A percentile compares a stretch with the other conserved stretches of the same genome.
phyloP scores from a whole-genome alignment of 2,113 vertebrate species.

The Ctenomys sociabilis region DNA sequence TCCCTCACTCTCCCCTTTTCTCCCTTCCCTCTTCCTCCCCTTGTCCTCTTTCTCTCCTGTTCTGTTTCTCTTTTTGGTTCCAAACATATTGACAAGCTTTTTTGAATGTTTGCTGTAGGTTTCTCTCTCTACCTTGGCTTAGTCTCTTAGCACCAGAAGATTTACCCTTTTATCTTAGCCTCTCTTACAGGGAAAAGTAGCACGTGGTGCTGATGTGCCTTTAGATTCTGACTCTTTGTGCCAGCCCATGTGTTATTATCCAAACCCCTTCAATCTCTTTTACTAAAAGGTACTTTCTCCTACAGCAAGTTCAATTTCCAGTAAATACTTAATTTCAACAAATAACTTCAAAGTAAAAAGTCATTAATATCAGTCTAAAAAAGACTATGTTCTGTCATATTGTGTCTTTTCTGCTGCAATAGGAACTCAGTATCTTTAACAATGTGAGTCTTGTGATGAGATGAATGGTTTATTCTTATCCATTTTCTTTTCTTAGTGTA shows the following conservation, averaged over 20 bases:
- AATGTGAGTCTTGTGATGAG: background rate
- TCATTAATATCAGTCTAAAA: background rate
- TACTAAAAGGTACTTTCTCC: background rate
- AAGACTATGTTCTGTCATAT: background rate
- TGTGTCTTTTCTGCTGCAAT: conserved; percentile 10
- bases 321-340: conserved; percentile 9
- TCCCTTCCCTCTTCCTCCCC: no score
- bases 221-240: background rate
- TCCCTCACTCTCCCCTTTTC: no score
- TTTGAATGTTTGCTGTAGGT: background rate
- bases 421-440: background rate
- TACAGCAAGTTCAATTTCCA: background rate
- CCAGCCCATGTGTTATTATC: background rate
- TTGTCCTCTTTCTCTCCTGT: background rate
- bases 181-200: background rate
- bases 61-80: background rate
- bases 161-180: background rate
- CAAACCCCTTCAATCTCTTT: conserved; percentile 20
- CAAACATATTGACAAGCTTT: background rate
- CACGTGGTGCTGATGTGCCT: background rate
- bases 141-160: background rate
- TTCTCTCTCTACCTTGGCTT: background rate
- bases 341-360: background rate
- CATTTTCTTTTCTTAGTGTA: background rate
- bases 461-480: background rate